These are phyloP conservation scores for Vulpes lagopus DNA, from an alignment of 2,113 vertebrate genomes.

Conservation along the genomic window DNA sequence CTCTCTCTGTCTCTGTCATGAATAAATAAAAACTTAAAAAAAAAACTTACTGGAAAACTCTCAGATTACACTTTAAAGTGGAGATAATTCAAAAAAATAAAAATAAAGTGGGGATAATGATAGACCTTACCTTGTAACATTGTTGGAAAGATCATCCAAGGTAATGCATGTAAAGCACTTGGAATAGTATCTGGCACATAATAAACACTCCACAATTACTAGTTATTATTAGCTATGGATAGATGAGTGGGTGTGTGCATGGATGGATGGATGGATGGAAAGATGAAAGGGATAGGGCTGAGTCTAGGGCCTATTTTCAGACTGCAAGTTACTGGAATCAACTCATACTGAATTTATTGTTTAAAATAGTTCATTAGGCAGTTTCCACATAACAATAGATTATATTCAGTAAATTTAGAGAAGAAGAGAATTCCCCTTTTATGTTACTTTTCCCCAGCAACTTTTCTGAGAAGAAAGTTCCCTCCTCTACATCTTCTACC, in stretches of 20 bases:
- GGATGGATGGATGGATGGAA: neutral
- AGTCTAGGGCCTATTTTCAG: neutral
- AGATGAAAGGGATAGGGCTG: neutral
- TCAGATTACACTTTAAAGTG: neutral
- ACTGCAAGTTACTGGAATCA: slow-evolving; percentile 20
- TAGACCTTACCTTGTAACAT: neutral
- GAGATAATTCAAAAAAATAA: neutral
- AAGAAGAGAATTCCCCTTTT: slow-evolving; percentile 18
- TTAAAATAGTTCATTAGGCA: slow-evolving; percentile 22
- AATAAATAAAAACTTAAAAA: too few relatives aligned
- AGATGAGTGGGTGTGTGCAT: neutral
- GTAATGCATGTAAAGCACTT: neutral
- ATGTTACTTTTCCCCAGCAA: neutral
- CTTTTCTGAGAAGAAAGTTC: slow-evolving; percentile 24
- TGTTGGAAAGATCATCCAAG: neutral
- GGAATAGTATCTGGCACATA: neutral
- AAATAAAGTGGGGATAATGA: neutral
- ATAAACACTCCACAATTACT: neutral
- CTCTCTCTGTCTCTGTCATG: too few relatives aligned
- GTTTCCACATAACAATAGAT: neutral
- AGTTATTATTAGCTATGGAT: neutral
- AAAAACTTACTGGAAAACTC: neutral
- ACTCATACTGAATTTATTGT: slow-evolving; percentile 35
- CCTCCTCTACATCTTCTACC: neutral
- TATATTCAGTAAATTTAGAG: neutral